Base-by-base conservation (phyloP, 2,888 invertebrate genomes). In the Tuta absoluta region DNA sequence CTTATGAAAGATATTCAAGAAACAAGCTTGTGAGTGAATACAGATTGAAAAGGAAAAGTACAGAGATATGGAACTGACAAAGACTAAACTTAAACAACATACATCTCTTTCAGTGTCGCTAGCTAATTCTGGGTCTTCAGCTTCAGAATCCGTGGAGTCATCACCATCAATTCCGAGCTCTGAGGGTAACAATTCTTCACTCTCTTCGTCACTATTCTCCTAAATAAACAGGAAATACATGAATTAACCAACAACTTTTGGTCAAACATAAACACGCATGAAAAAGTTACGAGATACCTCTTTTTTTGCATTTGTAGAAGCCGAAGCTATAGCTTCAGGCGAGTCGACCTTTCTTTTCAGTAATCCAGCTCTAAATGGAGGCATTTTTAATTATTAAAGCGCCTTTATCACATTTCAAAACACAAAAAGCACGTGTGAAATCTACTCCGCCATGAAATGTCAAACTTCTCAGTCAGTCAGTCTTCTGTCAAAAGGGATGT, bases 31-130 rank as follows among this genome's bases (percentile, higher is more conserved):
- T 45, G 17, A 45, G n/a, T 11, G 7, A 37, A 17, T 37, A 17
- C 11, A 8, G 5, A 28, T 28, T 1, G 17, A 3, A 10, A 38
- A 7, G n/a, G 10, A 7, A 38, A 23, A 14, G 41, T 41, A 38
- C 11, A 41, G 23, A 21, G 41, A 41, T 1, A n/a, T 14, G n/a
- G 14, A 24, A n/a, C n/a, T 24, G 12, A 1, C 14, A 24, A 5
- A 53, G 12, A 28, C 0, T 11, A 53, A 7, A 14, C 41, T 38
- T n/a, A 48, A 45, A 51, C 49, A 38, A 69, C 71, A 87, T 69
- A 92, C 93, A 75, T 92, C 92, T 71, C 77, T 80, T 74, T 91
- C 88, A 23, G 81, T 81, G 62, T 92, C 87, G 14, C 77, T 77
- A 12, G 82, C 85, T n/a, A 76, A 75, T 67, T 90, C 91, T 48